Percentiles rank a stretch among this genome's conserved stretches.
These are phyloP conservation scores for Proterorhinus semilunaris DNA, from an alignment of 2,113 vertebrate species.

Conservation along the genomic window DNA sequence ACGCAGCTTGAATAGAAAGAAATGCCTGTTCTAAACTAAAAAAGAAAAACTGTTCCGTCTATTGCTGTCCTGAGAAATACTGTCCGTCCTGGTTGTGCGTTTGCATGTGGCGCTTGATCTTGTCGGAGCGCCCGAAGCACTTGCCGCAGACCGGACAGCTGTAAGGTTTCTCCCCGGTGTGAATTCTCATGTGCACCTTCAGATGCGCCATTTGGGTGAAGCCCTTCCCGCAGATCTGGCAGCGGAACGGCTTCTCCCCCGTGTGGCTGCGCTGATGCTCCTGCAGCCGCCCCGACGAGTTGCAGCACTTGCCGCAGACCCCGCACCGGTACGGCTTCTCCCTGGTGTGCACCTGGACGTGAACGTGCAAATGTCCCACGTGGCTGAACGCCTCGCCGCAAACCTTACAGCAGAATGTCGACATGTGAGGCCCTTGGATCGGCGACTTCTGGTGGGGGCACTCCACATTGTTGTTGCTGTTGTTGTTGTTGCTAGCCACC, in stretches of 20 bases:
- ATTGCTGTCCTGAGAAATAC: constrained; percentile 73
- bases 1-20: not conserved
- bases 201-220: constrained; percentile 76
- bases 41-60: not conserved
- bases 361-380: constrained; percentile 69
- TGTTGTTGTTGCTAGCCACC: constrained; percentile 2
- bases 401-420: constrained; percentile 72
- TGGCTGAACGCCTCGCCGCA: constrained; percentile 73
- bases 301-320: constrained; percentile 74
- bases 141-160: constrained; percentile 75
- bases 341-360: constrained; percentile 73
- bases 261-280: constrained; percentile 76
- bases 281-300: constrained; percentile 71
- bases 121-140: constrained; percentile 75
- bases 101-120: constrained; percentile 76
- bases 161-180: constrained; percentile 74
- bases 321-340: constrained; percentile 75
- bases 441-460: constrained; percentile 70
- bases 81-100: constrained; percentile 72
- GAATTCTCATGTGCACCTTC: constrained; percentile 75
- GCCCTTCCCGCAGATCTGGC: constrained; percentile 74
- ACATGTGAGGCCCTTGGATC: constrained; percentile 58
- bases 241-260: constrained; percentile 73
- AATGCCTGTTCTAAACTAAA: constrained; percentile 9
- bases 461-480: constrained; percentile 37